Percentiles rank a stretch among this genome's conserved stretches.
Evolutionary conservation across 2,888 invertebrate species (phyloP).

Genomic region (Pseudanteris insignis): DNA sequence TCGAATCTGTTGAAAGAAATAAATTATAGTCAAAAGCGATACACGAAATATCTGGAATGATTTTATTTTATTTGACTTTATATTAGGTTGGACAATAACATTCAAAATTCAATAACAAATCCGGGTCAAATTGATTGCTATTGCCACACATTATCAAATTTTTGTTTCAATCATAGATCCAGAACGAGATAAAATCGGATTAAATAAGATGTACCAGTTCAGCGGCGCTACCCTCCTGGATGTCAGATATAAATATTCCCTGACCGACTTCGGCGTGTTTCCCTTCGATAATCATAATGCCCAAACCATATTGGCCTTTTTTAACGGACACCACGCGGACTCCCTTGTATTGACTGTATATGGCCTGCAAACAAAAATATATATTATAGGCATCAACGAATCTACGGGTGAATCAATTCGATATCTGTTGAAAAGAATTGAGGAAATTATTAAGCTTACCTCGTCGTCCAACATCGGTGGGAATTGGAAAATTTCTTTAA

Average conservation of each 20-base stretch:
- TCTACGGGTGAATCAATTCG: too few species aligned
- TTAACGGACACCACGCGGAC: slow-evolving; percentile 83
- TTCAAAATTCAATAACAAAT: too few species aligned
- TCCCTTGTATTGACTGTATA: slow-evolving; percentile 73
- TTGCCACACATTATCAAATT: too few species aligned
- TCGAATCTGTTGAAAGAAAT: too few species aligned
- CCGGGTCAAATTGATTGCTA: too few species aligned
- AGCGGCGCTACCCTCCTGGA: slow-evolving; percentile 89
- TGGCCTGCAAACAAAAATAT: slow-evolving; percentile 33
- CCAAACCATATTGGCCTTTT: slow-evolving; percentile 85
- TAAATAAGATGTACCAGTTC: slow-evolving; percentile 80
- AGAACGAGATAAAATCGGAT: too few species aligned
- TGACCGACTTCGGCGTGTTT: slow-evolving; percentile 91
- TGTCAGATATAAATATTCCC: slow-evolving; percentile 92
- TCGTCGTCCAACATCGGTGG: slow-evolving; percentile 86
- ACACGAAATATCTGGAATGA: too few species aligned
- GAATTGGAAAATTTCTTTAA: slow-evolving; percentile 87
- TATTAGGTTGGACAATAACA: too few species aligned
- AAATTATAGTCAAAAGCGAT: too few species aligned
- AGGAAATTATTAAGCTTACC: slow-evolving; percentile 68
- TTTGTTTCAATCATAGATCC: too few species aligned
- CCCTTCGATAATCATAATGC: slow-evolving; percentile 95
- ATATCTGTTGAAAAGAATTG: too few species aligned
- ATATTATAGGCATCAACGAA: slow-evolving; percentile 1
- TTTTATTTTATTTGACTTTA: too few species aligned